Conservation (phyloP, 2,797 vertebrate genomes). For the Phyllotis vaccarum region DNA sequence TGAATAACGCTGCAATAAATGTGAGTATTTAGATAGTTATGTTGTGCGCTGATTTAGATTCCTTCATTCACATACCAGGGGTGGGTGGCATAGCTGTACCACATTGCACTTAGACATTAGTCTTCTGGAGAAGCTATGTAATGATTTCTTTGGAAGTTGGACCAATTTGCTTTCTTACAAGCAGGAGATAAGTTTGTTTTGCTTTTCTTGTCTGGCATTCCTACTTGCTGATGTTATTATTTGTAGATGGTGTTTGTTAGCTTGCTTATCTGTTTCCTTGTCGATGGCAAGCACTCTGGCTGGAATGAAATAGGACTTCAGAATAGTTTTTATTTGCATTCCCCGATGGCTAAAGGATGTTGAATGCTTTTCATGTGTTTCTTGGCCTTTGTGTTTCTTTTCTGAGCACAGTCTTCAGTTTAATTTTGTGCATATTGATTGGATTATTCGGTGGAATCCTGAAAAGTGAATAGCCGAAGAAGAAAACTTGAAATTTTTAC, state of each 20-base stretch:
- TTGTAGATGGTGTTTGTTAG: background rate
- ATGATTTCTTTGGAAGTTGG: background rate
- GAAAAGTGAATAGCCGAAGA: background rate
- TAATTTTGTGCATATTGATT: background rate
- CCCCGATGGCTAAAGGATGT: background rate
- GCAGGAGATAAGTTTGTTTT: background rate
- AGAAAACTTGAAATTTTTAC: background rate
- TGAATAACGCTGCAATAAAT: background rate
- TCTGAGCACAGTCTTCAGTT: background rate
- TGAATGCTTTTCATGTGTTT: background rate
- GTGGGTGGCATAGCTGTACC: background rate
- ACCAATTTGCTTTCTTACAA: background rate
- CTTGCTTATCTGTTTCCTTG: background rate
- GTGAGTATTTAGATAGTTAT: too few relatives aligned
- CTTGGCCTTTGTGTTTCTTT: background rate
- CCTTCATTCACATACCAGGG: background rate
- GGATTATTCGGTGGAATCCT: background rate
- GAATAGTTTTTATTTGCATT: background rate
- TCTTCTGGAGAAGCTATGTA: too few relatives aligned
- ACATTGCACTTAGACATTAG: background rate
- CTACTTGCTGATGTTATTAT: too few relatives aligned
- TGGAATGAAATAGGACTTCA: background rate
- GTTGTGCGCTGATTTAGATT: too few relatives aligned
- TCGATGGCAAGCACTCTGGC: background rate
- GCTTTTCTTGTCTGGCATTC: background rate